Percentiles rank a stretch among this genome's conserved stretches.
phyloP scores from a whole-genome alignment of 2,113 vertebrate species.

The Typhlomys cinereus region DNA sequence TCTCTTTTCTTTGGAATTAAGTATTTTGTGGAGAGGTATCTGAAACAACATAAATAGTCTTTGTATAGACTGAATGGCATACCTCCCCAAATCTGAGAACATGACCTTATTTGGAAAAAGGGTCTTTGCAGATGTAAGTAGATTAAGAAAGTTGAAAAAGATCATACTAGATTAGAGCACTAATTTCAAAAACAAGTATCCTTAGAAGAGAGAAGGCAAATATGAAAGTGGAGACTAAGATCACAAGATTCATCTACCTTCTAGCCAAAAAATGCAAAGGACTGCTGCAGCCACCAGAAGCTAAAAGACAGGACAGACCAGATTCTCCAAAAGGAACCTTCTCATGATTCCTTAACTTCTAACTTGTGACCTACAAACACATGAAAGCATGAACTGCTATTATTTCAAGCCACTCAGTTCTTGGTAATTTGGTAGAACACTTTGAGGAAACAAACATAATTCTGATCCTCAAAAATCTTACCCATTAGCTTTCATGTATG shows the following conservation, averaged over 20 bases:
- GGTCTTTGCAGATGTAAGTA: slow-evolving; percentile 43
- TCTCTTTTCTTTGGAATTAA: slow-evolving; percentile 17
- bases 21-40: neutral
- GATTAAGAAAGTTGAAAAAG: slow-evolving; percentile 58
- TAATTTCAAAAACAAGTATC: slow-evolving; percentile 35
- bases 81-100: neutral
- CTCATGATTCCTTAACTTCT: neutral
- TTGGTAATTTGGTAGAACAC: neutral
- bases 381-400: neutral
- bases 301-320: neutral
- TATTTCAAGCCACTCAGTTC: neutral
- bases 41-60: slow-evolving; percentile 4
- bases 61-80: neutral
- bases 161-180: slow-evolving; percentile 54
- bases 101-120: slow-evolving; percentile 36
- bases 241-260: neutral
- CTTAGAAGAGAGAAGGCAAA: slow-evolving; percentile 30
- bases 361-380: neutral
- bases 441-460: neutral
- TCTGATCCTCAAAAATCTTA: neutral
- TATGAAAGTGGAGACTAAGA: neutral
- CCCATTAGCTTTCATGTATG: neutral
- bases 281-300: neutral
- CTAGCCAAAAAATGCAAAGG: slow-evolving; percentile 10
- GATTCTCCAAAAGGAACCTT: neutral